Evolutionary conservation across 2,113 vertebrate species (phyloP).

Genomic region (Chroicocephalus ridibundus): DNA sequence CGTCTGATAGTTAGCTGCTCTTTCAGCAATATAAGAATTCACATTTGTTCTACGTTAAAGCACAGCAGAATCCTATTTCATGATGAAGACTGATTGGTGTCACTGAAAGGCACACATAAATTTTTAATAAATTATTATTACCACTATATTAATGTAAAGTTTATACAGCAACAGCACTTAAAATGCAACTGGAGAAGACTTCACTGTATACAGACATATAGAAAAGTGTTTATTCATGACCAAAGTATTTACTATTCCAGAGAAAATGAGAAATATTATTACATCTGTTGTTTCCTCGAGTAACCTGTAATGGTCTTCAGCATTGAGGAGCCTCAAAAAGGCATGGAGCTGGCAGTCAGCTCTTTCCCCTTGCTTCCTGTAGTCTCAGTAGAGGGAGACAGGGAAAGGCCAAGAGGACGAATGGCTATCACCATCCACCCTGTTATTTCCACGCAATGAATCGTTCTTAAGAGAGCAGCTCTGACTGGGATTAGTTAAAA

Average conservation of each 20-base stretch:
- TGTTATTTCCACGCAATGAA: background rate
- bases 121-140: background rate
- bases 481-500: background rate
- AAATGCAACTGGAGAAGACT: background rate
- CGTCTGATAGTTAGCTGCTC: background rate
- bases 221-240: background rate
- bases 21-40: background rate
- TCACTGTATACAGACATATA: background rate
- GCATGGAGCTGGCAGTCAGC: background rate
- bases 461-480: background rate
- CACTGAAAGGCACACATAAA: background rate
- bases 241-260: background rate
- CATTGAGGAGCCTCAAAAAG: background rate
- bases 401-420: background rate
- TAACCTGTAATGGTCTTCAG: background rate
- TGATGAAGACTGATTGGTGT: background rate
- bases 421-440: background rate
- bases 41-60: background rate
- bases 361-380: background rate
- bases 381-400: background rate
- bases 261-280: background rate
- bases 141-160: background rate
- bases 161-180: background rate
- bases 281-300: background rate
- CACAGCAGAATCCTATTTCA: background rate